phyloP scores from a whole-genome alignment of 37 sponge, comb jelly and placozoan genomes.

The Aphrocallistes beatrix region DNA sequence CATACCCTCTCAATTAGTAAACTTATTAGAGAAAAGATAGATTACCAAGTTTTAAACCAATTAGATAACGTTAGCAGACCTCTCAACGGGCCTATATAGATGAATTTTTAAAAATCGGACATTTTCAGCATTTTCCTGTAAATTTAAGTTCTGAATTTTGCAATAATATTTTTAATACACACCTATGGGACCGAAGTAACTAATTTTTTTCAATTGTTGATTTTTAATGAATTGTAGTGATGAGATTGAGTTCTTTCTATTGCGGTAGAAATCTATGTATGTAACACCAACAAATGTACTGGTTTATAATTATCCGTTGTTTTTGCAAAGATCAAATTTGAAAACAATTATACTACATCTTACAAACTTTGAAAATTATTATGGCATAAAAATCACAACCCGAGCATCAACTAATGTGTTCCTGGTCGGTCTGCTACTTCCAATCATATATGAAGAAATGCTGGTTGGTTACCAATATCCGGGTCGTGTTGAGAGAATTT shows the following conservation, averaged over 20 bases:
- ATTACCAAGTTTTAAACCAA: neutral
- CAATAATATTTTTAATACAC: neutral
- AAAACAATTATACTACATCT: neutral
- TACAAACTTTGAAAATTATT: conserved; percentile 7
- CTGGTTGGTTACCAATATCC: neutral
- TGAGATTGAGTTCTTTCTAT: neutral
- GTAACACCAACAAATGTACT: neutral
- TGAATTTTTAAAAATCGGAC: neutral
- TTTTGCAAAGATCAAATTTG: neutral
- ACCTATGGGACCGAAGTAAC: neutral
- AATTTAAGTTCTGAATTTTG: neutral
- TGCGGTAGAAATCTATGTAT: too few relatives aligned
- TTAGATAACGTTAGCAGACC: neutral
- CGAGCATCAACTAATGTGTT: neutral
- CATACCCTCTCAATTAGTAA: too few relatives aligned
- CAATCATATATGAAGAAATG: neutral
- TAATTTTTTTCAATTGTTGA: too few relatives aligned
- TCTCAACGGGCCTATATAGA: neutral
- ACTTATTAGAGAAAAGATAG: neutral
- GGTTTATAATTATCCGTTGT: neutral
- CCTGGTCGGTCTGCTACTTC: neutral
- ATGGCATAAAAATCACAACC: neutral
- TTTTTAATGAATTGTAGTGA: too few relatives aligned
- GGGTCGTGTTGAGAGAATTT: neutral
- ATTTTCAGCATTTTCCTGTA: neutral